Evolutionary conservation across 2,797 vertebrate species (phyloP), one percentile per base, ranked within the genome.

Genomic region (Peromyscus nudipes): DNA sequence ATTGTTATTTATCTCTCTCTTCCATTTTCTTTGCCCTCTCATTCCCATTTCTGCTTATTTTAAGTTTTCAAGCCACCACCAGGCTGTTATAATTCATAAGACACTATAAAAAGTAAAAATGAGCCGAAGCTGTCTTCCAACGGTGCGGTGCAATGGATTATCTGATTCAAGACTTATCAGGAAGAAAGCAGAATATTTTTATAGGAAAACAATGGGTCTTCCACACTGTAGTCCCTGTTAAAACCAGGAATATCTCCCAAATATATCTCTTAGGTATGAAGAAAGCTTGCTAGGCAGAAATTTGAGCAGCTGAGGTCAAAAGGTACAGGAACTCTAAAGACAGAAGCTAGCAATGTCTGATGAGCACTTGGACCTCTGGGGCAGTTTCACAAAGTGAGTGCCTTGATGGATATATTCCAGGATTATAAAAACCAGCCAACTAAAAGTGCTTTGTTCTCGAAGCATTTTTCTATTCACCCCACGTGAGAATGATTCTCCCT

Each of bases 371-470:
- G 64, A 73, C 43, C 1, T 23, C 25, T 34, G 25, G 29, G 46
- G 9, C 25, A 37, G 17, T 57, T 89, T 73, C 52, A 83, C 4
- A 69, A 21, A 64, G 37, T 16, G 27, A 64, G 23, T 71, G 60
- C 40, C 23, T 71, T 84, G 16, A n/a, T 92, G 37, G 29, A 40
- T 40, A 84, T 49, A 62, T 27, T 69, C 71, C 60, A 89, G 81
- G 65, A 79, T 29, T 83, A 55, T 19, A 67, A 34, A 60, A 57
- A 76, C 27, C 65, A 92, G 75, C 6, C 23, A 40, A 25, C 1
- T 9, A 49, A 49, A 16, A 23, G 64, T 79, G 8, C 62, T 91
- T 96, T 96, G 46, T 86, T 49, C 80, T 95, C 93, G 55, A 88
- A 84, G 6, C n/a, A 4, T 69, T 55, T 92, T 92, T 94, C 52